Base-by-base conservation (phyloP, 1,140 invertebrate species). In the Argopecten irradians region DNA sequence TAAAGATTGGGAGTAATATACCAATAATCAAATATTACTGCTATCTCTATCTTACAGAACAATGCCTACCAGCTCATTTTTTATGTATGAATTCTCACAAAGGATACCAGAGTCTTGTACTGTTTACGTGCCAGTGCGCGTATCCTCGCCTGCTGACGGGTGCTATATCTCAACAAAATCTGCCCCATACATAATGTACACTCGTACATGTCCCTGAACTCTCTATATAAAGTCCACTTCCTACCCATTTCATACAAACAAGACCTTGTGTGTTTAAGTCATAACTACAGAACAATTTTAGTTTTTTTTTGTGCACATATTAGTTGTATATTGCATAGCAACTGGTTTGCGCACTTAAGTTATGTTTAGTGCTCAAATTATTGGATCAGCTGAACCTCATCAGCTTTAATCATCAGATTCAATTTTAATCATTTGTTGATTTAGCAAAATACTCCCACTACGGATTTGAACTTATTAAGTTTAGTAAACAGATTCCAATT, bases 1-100 rank as follows among this genome's bases (percentile, higher is more conserved):
- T 28, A 71, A 71, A 71, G 55, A 71, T 71, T 71, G 55, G 55
- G 55, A 71, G 55, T 71, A 71, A 71, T 71, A 71, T 71, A n/a
- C n/a, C 55, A 71, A 28, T 71, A 71, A 1, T 71, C n/a, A 71
- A 71, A 28, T 71, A 71, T 71, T 71, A 71, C 55, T 71, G 55
- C 55, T 71, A 16, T 71, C 55, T 71, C 13, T 71, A 39, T 39
- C n/a, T 71, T 71, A 71, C 55, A 71, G 55, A 71, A 71, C 55
- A 28, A 71, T 71, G n/a, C 55, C 55, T 71, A 71, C 55, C 55
- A 28, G 28, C 55, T 71, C 55, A 71, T 5, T 71, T 5, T 71
- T 71, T 71, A 71, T 71, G 55, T 71, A 71, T 71, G 55, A 71
- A 71, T 71, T 71, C 55, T 71, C 55, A n/a, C 22, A 71, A 71